Conservation (phyloP, 2,888 invertebrate genomes). For the Eurois occulta region DNA sequence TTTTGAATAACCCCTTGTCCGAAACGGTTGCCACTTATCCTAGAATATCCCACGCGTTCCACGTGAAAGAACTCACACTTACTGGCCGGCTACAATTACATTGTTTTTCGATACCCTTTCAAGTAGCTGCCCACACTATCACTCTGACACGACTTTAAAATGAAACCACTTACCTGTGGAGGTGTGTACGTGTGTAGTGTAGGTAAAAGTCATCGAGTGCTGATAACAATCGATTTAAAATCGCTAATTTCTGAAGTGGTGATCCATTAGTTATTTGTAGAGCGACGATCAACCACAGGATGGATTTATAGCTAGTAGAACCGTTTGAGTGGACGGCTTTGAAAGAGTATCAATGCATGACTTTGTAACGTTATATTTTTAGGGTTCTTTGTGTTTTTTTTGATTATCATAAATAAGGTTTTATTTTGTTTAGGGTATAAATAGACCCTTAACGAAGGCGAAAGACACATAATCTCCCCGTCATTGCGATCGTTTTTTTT, state of each 20-base stretch:
- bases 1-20: background rate
- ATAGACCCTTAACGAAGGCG: no score
- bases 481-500: no score
- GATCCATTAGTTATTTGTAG: constrained; percentile 57
- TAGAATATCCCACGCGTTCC: background rate
- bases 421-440: background rate
- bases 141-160: constrained; percentile 51
- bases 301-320: constrained; percentile 73
- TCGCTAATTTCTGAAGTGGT: constrained; percentile 60
- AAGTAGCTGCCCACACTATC: constrained; percentile 38
- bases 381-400: constrained; percentile 45
- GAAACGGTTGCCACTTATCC: background rate
- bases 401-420: background rate
- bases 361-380: constrained; percentile 70
- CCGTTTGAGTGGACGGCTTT: constrained; percentile 72
- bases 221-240: constrained; percentile 65
- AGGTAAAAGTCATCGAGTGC: constrained; percentile 38
- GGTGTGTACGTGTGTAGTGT: constrained; percentile 14
- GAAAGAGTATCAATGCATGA: constrained; percentile 74
- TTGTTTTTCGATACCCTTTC: constrained; percentile 31
- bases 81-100: constrained; percentile 25
- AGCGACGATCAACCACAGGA: constrained; percentile 49
- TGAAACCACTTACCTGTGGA: constrained; percentile 56
- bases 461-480: no score
- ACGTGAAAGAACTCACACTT: background rate